Evolutionary conservation across 2,797 vertebrate genomes (phyloP).

Genomic region (Okamejei kenojei): DNA sequence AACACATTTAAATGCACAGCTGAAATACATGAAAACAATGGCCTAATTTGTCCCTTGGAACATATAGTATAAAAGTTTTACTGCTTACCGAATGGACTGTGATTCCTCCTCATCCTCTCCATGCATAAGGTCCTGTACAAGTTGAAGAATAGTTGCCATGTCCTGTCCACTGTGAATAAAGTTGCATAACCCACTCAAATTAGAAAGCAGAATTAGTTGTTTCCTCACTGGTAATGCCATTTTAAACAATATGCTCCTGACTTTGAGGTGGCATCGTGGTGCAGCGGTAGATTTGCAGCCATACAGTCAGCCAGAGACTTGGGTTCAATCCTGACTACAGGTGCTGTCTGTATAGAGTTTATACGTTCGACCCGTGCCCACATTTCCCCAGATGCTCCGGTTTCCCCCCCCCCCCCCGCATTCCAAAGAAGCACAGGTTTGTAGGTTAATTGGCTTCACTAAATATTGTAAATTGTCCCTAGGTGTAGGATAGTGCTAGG

Average conservation of each 20-base stretch:
- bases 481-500: no score
- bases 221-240: slow-evolving; percentile 44
- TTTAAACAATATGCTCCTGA: neutral
- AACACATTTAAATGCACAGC: neutral
- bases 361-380: no score
- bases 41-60: neutral
- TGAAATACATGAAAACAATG: neutral
- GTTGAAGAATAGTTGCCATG: slow-evolving; percentile 77
- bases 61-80: neutral
- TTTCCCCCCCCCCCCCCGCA: no score
- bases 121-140: slow-evolving; percentile 87
- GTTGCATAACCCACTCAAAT: slow-evolving; percentile 22
- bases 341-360: no score
- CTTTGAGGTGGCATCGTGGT: no score
- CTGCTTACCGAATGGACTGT: slow-evolving; percentile 63
- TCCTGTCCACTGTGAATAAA: slow-evolving; percentile 72
- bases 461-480: no score
- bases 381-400: no score
- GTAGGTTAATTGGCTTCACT: no score
- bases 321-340: no score
- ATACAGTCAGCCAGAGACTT: no score
- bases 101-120: slow-evolving; percentile 75
- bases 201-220: slow-evolving; percentile 40
- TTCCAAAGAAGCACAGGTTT: no score
- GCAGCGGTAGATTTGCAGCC: no score